Evolutionary conservation across 1,140 invertebrate genomes (phyloP), one percentile per base, ranked within the genome.

Genomic region (Camponotus pennsylvanicus): DNA sequence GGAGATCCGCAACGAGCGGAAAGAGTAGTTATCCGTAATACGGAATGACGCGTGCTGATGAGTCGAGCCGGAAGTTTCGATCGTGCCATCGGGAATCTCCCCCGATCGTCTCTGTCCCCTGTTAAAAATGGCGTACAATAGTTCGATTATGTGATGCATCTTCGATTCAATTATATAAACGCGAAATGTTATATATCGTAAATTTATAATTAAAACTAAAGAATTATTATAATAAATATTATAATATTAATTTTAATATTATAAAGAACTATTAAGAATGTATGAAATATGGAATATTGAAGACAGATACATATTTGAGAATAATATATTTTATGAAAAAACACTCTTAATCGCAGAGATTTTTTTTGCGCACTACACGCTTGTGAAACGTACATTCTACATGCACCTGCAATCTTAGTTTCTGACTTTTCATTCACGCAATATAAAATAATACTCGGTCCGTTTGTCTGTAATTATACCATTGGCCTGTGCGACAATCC

Each of bases 11-110:
- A 89, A 91, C 90, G 89, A 92, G 92, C 92, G 93, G 93, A 94
- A 94, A 93, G 93, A 92, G 92, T 92, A 93, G 93, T 94, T 94
- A 94, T 92, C 88, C 91, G 88, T 94, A 93, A 93, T 94, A 92
- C 85, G 89, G 91, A 92, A 91, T 91, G 92, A 94, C 93, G 93
- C 92, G 92, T 92, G 92, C 88, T 92, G 93, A 94, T 94, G 92
- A 93, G 92, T 91, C 90, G 92, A 89, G 89, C 93, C 93, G 93
- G 94, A 95, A 95, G 92, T 94, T 91, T 89, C 89, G 92, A 93
- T 93, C 92, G 88, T 91, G 80, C 57, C 63, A 73, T 86, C 63
- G 63, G 66, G n/a, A 34, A 32, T 59, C 64, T 64, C 64, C 61
- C 57, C 63, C 34, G 52, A 32, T 66, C 42, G 18, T 21, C 67